Conservation (phyloP, 2,797 vertebrate genomes). For the Sciurus carolinensis region DNA sequence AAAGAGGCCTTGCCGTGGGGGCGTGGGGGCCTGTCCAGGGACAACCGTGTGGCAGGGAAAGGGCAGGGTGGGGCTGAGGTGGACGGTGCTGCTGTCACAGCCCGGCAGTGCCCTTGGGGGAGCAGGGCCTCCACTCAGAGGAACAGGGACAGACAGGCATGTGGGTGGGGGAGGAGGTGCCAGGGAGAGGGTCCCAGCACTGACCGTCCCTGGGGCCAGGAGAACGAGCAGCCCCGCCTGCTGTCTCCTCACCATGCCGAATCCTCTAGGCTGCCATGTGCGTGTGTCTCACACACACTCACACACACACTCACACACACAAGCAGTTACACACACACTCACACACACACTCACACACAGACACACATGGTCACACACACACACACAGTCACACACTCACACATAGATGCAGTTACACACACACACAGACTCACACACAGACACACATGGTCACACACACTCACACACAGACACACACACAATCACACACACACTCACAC, state of each 20-base stretch:
- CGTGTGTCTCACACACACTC: neutral
- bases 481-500: too few relatives aligned
- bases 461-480: too few relatives aligned
- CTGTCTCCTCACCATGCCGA: neutral
- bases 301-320: too few relatives aligned
- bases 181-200: rapidly evolving
- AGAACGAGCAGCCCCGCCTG: neutral
- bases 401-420: too few relatives aligned
- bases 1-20: neutral
- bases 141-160: neutral
- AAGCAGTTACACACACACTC: too few relatives aligned
- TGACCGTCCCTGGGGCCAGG: neutral
- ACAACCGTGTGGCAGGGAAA: neutral
- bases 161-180: neutral
- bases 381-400: too few relatives aligned
- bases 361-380: too few relatives aligned
- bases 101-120: rapidly evolving
- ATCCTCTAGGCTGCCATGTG: neutral
- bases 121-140: neutral
- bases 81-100: rapidly evolving
- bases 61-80: neutral
- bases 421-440: neutral
- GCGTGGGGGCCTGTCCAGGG: neutral
- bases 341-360: too few relatives aligned
- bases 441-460: too few relatives aligned